phyloP scores from a whole-genome alignment of 2,797 vertebrate genomes.

The Phataginus tetradactyla region DNA sequence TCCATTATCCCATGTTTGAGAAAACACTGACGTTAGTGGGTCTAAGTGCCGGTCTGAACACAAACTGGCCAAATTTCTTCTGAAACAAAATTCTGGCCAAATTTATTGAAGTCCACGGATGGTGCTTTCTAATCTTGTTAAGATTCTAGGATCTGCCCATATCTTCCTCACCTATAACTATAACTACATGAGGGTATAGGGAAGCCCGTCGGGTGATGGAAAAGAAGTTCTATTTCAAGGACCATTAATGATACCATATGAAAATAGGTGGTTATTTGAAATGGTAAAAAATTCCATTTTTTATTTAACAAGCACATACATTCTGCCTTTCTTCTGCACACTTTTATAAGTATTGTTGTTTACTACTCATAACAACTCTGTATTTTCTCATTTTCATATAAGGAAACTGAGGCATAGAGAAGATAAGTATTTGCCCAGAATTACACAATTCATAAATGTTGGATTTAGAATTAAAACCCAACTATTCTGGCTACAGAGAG shows the following conservation, averaged over 20 bases:
- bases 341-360: slow-evolving; percentile 5
- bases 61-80: background rate
- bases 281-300: background rate
- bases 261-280: slow-evolving; percentile 26
- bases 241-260: background rate
- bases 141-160: background rate
- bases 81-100: background rate
- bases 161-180: background rate
- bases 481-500: background rate
- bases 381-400: background rate
- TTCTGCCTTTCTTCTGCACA: background rate
- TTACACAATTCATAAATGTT: background rate
- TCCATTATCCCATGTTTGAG: background rate
- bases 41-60: background rate
- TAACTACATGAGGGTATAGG: background rate
- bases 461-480: background rate
- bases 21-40: background rate
- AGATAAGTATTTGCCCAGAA: background rate
- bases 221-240: background rate
- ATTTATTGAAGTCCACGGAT: background rate
- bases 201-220: background rate
- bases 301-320: background rate
- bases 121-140: background rate
- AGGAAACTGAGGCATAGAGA: background rate
- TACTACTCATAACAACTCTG: background rate